Base-by-base conservation (phyloP, 1,140 invertebrate genomes). In the Trissolcus basalis region DNA sequence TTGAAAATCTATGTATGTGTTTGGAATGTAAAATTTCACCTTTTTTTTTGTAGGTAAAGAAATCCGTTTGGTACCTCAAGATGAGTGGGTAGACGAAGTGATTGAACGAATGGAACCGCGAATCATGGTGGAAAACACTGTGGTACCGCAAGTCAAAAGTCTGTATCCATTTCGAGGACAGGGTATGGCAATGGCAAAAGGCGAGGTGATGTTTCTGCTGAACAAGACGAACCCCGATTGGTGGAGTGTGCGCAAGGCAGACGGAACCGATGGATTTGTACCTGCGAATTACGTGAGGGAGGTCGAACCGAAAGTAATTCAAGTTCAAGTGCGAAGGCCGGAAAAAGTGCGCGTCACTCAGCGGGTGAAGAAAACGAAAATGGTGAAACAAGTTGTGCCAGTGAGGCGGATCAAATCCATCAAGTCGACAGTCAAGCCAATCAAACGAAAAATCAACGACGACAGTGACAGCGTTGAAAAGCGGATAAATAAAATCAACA, bases 261-360 rank as follows among this genome's bases (percentile, higher is more conserved):
- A 96, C 82, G 95, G 97, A 0, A 91, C 92, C 0, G 97, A 99
- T 82, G 98, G 98, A 9, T 99, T 98, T 88, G 97, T 98, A 1
- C 98, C 98, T 0, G 97, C 97, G 0, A 99, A 98, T 87, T 99
- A 99, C 87, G 96, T 99, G 0, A 92, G 94, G 19, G 96, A 98
- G 87, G 93, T 98, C 45, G 96, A 97, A 74, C 95, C 96, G 0
- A 94, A 96, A 80, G 91, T 96, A 0, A 92, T 93, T 14, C 91
- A 94, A 85, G 94, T 96, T 16, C 93, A 95, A 82, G 93, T 96
- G 0, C 92, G 94, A 44, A 93, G 94, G 69, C 93, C 94, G 0
- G 94, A 97, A 78, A 95, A 94, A 80, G 93, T 98, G 0, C 92
- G 92, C 58, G 92, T 93, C 5, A 92, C 94, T 15, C 93, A 96